These are phyloP conservation scores for Anas capensis DNA, from an alignment of 2,797 vertebrate genomes.

Conservation along the genomic window DNA sequence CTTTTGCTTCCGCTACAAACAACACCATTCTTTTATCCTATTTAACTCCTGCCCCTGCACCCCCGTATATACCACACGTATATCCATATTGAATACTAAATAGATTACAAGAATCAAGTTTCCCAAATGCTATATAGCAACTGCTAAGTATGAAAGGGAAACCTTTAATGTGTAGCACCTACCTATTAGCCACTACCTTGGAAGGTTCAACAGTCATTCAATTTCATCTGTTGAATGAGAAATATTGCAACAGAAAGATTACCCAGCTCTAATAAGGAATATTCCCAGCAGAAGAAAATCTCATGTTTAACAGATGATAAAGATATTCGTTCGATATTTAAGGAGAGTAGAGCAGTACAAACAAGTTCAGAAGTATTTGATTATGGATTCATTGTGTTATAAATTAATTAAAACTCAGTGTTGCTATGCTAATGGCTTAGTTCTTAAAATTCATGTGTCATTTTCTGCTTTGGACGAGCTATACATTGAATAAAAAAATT, in stretches of 20 bases:
- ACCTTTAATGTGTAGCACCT: not conserved
- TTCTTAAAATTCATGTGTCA: not conserved
- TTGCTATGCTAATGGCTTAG: not conserved
- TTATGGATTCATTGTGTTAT: not conserved
- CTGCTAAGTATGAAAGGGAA: not conserved
- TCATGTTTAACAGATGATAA: not conserved
- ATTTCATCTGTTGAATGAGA: not conserved
- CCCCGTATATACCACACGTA: not conserved
- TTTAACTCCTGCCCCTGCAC: not conserved
- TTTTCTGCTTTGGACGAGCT: not conserved
- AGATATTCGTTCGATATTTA: not conserved
- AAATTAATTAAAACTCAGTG: not conserved
- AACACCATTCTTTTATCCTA: not conserved
- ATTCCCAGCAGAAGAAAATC: not conserved
- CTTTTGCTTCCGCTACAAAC: not conserved
- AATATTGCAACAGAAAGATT: not conserved
- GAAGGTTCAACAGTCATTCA: not conserved
- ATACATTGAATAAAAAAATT: not conserved
- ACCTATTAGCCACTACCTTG: not conserved
- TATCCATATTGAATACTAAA: not conserved
- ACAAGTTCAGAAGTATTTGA: not conserved
- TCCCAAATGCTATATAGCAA: not conserved
- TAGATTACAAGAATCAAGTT: not conserved
- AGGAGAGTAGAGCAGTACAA: not conserved
- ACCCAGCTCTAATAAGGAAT: not conserved